A percentile compares a stretch with the other conserved stretches of the same genome.
Evolutionary conservation across 2,797 vertebrate genomes (phyloP).

Genomic region (Bovichtus diacanthus): DNA sequence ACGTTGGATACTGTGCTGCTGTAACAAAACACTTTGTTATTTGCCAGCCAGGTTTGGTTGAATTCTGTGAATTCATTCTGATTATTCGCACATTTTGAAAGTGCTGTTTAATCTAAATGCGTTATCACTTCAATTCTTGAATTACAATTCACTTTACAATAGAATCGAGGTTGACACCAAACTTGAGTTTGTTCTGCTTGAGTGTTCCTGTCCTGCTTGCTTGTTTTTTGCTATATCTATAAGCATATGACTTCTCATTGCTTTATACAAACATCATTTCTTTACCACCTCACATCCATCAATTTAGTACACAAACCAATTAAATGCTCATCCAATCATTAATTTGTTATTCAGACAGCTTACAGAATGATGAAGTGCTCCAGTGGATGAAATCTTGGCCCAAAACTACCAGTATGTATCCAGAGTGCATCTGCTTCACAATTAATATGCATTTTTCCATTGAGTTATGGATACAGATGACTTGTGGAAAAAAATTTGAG

Average conservation of each 20-base stretch:
- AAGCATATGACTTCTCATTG: slow-evolving; percentile 30
- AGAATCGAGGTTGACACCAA: slow-evolving; percentile 27
- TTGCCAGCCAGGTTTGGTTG: slow-evolving; percentile 37
- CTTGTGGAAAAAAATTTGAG: slow-evolving; percentile 41
- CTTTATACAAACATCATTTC: slow-evolving; percentile 51
- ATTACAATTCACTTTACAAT: slow-evolving; percentile 18
- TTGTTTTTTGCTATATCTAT: slow-evolving; percentile 35
- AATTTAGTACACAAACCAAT: slow-evolving; percentile 64
- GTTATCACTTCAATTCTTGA: slow-evolving; percentile 41
- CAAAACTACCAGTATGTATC: slow-evolving; percentile 90
- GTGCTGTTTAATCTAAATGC: slow-evolving; percentile 18
- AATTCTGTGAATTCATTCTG: slow-evolving; percentile 41
- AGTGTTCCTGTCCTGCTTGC: slow-evolving; percentile 1
- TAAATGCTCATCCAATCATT: slow-evolving; percentile 82
- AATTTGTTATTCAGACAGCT: slow-evolving; percentile 90
- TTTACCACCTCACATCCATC: slow-evolving; percentile 62
- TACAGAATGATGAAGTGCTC: slow-evolving; percentile 89
- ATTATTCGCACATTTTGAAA: slow-evolving; percentile 47
- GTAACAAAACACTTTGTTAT: background rate
- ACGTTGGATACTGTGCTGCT: slow-evolving; percentile 9
- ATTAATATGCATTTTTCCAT: slow-evolving; percentile 57
- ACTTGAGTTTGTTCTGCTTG: too few relatives aligned
- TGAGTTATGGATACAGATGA: slow-evolving; percentile 24
- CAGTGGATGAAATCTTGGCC: slow-evolving; percentile 92
- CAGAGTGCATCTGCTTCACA: slow-evolving; percentile 70